A percentile compares a stretch with the other conserved stretches of the same genome.
These are phyloP conservation scores for Drosophila anomalata DNA, from an alignment of 2,888 invertebrate genomes.

Conservation along the genomic window DNA sequence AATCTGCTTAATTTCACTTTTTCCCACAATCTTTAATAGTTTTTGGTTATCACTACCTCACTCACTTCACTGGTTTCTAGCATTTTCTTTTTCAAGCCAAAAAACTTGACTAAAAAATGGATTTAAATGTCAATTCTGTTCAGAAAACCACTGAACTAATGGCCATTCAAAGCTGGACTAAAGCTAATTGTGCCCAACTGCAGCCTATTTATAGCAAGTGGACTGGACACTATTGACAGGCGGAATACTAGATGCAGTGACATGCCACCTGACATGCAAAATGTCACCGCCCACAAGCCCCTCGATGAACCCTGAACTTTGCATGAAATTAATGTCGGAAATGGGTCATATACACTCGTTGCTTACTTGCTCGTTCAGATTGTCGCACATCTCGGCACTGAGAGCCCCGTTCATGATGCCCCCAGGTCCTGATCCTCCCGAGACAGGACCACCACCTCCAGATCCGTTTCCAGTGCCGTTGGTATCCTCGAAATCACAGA, in stretches of 20 bases:
- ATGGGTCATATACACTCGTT: slow-evolving; percentile 7
- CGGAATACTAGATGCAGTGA: slow-evolving; percentile 19
- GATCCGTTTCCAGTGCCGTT: slow-evolving; percentile 25
- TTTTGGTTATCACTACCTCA: slow-evolving; percentile 6
- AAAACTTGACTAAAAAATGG: slow-evolving; percentile 3
- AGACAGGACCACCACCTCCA: slow-evolving; percentile 7
- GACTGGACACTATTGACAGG: slow-evolving; percentile 66
- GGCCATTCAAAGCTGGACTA: slow-evolving; percentile 48
- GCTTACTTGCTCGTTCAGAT: slow-evolving; percentile 84
- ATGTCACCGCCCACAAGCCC: neutral
- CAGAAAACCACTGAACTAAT: slow-evolving; percentile 16
- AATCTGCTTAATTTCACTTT: neutral
- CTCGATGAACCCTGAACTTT: slow-evolving; percentile 49
- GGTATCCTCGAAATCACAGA: slow-evolving; percentile 82
- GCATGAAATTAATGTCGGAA: slow-evolving; percentile 18
- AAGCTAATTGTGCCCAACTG: slow-evolving; percentile 43
- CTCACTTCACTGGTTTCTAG: slow-evolving; percentile 68
- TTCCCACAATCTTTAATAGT: neutral
- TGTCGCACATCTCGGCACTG: slow-evolving; percentile 83
- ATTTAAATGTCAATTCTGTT: slow-evolving; percentile 15
- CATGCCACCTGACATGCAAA: slow-evolving; percentile 15
- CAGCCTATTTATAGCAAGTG: slow-evolving; percentile 55
- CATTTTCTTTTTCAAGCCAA: slow-evolving; percentile 33
- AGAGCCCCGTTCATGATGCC: slow-evolving; percentile 83
- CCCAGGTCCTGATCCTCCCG: slow-evolving; percentile 42